Evolutionary conservation across 2,888 invertebrate genomes (phyloP).

Genomic region (Spodoptera exigua): DNA sequence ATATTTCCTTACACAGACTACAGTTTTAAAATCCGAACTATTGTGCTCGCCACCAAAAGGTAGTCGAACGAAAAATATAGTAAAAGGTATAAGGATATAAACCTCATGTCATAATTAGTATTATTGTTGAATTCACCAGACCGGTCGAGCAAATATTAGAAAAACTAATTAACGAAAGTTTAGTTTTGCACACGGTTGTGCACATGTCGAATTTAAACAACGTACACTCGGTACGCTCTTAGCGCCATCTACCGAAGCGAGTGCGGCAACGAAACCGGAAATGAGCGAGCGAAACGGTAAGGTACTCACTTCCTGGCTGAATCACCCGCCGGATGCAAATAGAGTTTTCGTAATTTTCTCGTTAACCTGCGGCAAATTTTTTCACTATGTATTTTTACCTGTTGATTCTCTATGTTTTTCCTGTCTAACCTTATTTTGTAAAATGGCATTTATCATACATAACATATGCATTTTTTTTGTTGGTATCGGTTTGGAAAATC

Average conservation of each 20-base stretch:
- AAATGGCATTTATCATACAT: slow-evolving; percentile 25
- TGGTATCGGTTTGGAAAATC: too few relatives aligned
- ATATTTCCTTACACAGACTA: too few relatives aligned
- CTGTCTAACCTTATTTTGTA: slow-evolving; percentile 14
- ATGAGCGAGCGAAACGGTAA: slow-evolving; percentile 63
- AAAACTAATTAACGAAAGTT: too few relatives aligned
- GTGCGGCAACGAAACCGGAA: slow-evolving; percentile 56
- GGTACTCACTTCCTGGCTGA: slow-evolving; percentile 64
- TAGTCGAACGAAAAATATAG: too few relatives aligned
- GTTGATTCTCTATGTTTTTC: slow-evolving; percentile 61
- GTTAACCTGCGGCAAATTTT: slow-evolving; percentile 56
- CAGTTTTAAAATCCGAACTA: too few relatives aligned
- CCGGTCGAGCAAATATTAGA: too few relatives aligned
- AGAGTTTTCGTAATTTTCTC: slow-evolving; percentile 71
- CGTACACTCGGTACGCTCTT: slow-evolving; percentile 9
- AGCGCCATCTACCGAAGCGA: slow-evolving; percentile 53
- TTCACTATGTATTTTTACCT: slow-evolving; percentile 60
- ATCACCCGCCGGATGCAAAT: slow-evolving; percentile 70
- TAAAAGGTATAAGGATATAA: too few relatives aligned
- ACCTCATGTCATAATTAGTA: too few relatives aligned
- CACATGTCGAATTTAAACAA: too few relatives aligned
- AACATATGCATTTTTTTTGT: slow-evolving; percentile 8
- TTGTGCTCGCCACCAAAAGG: too few relatives aligned
- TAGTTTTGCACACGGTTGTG: too few relatives aligned
- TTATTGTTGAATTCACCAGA: too few relatives aligned